phyloP scores from a whole-genome alignment of 2,888 invertebrate species.

The Andrena dorsata region DNA sequence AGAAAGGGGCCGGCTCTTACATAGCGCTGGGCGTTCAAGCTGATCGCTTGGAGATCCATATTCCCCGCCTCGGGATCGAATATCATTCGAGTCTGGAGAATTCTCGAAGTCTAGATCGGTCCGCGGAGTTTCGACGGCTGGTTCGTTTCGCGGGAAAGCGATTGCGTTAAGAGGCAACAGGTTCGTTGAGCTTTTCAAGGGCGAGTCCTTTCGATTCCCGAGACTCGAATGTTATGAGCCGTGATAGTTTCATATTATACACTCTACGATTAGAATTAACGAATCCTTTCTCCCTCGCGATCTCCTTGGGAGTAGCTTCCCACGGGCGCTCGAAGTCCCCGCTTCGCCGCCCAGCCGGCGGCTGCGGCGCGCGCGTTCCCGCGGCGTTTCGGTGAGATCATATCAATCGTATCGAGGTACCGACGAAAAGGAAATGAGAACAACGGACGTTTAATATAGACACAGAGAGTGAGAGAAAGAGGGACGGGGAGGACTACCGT shows the following conservation, averaged over 20 bases:
- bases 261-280: constrained; percentile 28
- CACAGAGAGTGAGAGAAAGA: constrained; percentile 40
- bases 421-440: constrained; percentile 33
- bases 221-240: constrained; percentile 8
- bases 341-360: constrained; percentile 6
- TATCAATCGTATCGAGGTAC: constrained; percentile 30
- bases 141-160: too few relatives aligned
- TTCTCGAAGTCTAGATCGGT: too few relatives aligned
- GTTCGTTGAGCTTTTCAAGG: too few relatives aligned
- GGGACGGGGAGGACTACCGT: background rate
- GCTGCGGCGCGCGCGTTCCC: constrained; percentile 14
- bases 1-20: constrained; percentile 1
- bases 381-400: constrained; percentile 46
- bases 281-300: constrained; percentile 24
- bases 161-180: too few relatives aligned
- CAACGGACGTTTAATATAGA: constrained; percentile 32
- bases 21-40: too few relatives aligned
- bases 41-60: too few relatives aligned
- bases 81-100: too few relatives aligned
- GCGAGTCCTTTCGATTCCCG: too few relatives aligned
- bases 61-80: too few relatives aligned
- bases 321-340: constrained; percentile 7
- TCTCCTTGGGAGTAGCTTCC: constrained; percentile 33
- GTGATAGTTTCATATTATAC: constrained; percentile 53
- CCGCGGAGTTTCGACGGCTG: too few relatives aligned